A percentile compares a stretch with the other conserved stretches of the same genome.
Conservation (phyloP, 1,140 invertebrate genomes). For the Pseudomyrmex sp. region DNA sequence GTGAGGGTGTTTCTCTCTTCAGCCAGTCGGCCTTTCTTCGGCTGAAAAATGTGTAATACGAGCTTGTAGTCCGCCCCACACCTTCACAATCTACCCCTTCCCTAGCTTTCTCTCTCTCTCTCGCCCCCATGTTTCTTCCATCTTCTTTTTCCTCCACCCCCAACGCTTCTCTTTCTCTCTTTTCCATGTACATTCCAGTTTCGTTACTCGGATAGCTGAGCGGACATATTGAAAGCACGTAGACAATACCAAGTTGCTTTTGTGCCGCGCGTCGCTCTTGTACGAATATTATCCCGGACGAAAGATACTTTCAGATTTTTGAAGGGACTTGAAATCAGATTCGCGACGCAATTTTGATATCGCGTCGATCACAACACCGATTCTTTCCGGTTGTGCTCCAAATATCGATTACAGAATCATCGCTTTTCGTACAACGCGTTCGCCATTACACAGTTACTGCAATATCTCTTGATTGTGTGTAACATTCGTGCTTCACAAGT, state of each 20-base stretch:
- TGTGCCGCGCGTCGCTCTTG: constrained; percentile 27
- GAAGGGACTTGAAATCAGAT: background rate
- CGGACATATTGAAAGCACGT: constrained; percentile 61
- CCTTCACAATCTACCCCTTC: constrained; percentile 16
- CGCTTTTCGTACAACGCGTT: background rate
- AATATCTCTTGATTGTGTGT: background rate
- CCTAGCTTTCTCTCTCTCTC: constrained; percentile 5
- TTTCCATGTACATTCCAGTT: constrained; percentile 62
- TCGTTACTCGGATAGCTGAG: constrained; percentile 57
- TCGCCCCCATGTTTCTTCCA: constrained; percentile 1
- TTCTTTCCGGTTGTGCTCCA: background rate
- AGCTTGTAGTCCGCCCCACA: constrained; percentile 54
- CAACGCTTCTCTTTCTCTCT: too few relatives aligned
- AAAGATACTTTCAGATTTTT: constrained; percentile 43
- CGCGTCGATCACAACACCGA: background rate
- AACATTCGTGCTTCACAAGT: background rate
- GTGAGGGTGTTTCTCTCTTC: constrained; percentile 50
- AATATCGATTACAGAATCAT: constrained; percentile 19
- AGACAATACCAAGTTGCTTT: constrained; percentile 55
- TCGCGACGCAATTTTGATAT: background rate
- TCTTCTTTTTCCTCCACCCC: background rate
- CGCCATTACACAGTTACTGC: background rate
- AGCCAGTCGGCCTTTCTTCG: constrained; percentile 19
- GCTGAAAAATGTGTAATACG: constrained; percentile 73
- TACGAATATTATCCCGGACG: constrained; percentile 45